These are phyloP conservation scores for Melipona quadrifasciata DNA, from an alignment of 1,140 invertebrate genomes.

Conservation along the genomic window DNA sequence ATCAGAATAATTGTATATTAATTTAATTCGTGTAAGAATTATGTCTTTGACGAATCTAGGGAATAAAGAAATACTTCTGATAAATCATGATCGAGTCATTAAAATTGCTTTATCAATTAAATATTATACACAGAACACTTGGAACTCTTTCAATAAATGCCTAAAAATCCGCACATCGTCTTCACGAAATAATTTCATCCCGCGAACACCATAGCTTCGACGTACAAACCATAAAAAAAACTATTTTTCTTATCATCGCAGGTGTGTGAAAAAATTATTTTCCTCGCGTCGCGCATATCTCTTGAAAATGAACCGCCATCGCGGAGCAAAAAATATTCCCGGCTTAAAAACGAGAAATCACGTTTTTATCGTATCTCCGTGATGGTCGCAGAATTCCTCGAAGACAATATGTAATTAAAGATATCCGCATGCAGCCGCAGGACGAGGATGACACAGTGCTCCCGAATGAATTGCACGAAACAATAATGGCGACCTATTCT, in stretches of 20 bases:
- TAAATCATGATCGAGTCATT: too few species aligned
- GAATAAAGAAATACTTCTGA: too few species aligned
- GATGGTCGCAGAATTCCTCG: not conserved
- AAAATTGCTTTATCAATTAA: too few species aligned
- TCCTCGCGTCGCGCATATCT: not conserved
- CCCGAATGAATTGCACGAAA: conserved; percentile 39
- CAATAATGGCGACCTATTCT: conserved; percentile 8
- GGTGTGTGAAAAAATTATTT: not conserved
- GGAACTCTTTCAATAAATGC: too few species aligned
- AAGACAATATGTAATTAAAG: not conserved
- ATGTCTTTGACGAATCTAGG: too few species aligned
- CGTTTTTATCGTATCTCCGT: not conserved
- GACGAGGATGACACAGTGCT: conserved; percentile 29
- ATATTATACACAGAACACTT: too few species aligned
- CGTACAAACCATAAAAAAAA: not conserved
- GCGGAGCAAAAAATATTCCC: not conserved
- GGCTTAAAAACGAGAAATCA: not conserved
- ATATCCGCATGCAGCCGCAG: not conserved
- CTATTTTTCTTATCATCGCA: not conserved
- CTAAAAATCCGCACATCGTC: too few species aligned
- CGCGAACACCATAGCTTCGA: not conserved
- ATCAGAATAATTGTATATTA: too few species aligned
- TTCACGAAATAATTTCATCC: not conserved
- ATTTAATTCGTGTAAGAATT: too few species aligned
- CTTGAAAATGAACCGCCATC: not conserved